Conservation (phyloP, 2,113 vertebrate species). For the Rhea americana region DNA sequence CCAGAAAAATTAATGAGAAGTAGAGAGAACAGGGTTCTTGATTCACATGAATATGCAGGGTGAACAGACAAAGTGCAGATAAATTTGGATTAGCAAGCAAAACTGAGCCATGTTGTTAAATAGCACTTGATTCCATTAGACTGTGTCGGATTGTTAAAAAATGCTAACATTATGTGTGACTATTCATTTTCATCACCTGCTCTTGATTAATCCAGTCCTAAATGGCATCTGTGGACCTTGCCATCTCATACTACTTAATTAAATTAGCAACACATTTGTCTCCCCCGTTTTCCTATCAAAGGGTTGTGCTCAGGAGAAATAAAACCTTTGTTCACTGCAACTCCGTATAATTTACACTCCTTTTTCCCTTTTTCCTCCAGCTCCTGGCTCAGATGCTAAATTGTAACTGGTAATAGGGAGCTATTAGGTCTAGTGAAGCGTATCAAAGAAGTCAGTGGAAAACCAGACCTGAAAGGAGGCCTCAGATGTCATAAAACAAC, state of each 20-base stretch:
- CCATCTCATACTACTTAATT: conserved; percentile 84
- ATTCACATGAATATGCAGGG: conserved; percentile 57
- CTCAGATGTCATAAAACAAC: conserved; percentile 49
- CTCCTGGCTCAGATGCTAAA: conserved; percentile 81
- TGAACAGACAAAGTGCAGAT: conserved; percentile 28
- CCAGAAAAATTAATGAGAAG: conserved; percentile 62
- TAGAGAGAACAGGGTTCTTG: conserved; percentile 39
- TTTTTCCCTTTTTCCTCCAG: conserved; percentile 68
- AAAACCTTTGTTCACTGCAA: conserved; percentile 80
- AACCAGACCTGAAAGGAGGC: conserved; percentile 64
- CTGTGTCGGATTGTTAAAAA: conserved; percentile 79
- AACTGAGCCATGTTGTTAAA: conserved; percentile 68
- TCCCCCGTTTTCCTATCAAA: conserved; percentile 82
- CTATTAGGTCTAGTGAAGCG: conserved; percentile 78
- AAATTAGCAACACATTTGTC: conserved; percentile 87
- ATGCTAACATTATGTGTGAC: conserved; percentile 79
- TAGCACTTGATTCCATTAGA: conserved; percentile 68
- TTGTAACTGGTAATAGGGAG: conserved; percentile 81
- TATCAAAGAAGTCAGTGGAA: conserved; percentile 72
- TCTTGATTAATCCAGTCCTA: conserved; percentile 80
- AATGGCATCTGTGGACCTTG: conserved; percentile 78
- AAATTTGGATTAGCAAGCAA: conserved; percentile 73
- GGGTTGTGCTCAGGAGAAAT: conserved; percentile 82
- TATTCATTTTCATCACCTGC: conserved; percentile 81
- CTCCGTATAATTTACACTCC: conserved; percentile 79